These are phyloP conservation scores for Smittia sp. DNA, from an alignment of 2,888 invertebrate species.

Conservation along the genomic window DNA sequence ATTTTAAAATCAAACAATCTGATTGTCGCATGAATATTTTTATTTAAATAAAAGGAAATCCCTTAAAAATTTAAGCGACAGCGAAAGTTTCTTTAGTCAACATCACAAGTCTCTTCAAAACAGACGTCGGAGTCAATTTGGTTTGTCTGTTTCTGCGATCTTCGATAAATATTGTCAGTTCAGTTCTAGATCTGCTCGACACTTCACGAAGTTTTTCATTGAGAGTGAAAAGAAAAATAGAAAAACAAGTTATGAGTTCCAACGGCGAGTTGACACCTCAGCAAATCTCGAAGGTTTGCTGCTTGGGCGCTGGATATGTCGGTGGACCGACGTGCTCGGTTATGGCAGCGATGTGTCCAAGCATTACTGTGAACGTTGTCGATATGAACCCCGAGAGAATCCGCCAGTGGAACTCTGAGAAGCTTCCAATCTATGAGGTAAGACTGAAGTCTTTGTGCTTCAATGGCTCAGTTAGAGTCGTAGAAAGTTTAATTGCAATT, in stretches of 20 bases:
- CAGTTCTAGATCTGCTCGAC: too few species aligned
- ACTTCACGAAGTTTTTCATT: too few species aligned
- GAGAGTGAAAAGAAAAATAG: too few species aligned
- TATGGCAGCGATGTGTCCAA: slow-evolving; percentile 94
- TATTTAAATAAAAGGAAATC: too few species aligned
- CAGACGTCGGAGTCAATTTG: too few species aligned
- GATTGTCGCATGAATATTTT: too few species aligned
- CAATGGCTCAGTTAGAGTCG: neutral
- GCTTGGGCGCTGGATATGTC: slow-evolving; percentile 98
- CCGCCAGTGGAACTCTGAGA: slow-evolving; percentile 97
- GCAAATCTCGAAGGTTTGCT: slow-evolving; percentile 80
- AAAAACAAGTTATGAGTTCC: neutral
- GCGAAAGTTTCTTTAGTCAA: too few species aligned
- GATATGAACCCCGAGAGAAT: slow-evolving; percentile 90
- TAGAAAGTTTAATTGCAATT: slow-evolving; percentile 14
- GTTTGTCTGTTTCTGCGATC: too few species aligned
- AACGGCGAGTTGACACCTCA: neutral
- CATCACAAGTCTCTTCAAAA: too few species aligned
- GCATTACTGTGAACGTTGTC: slow-evolving; percentile 92
- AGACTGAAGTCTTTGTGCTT: neutral
- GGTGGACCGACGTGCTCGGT: slow-evolving; percentile 99
- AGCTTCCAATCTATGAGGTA: slow-evolving; percentile 95
- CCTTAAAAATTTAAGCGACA: too few species aligned
- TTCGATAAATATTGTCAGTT: too few species aligned
- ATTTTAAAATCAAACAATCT: neutral